Evolutionary conservation across 2,797 vertebrate genomes (phyloP), one percentile per base, ranked within the genome.

Genomic region (Bradypodion pumilum): DNA sequence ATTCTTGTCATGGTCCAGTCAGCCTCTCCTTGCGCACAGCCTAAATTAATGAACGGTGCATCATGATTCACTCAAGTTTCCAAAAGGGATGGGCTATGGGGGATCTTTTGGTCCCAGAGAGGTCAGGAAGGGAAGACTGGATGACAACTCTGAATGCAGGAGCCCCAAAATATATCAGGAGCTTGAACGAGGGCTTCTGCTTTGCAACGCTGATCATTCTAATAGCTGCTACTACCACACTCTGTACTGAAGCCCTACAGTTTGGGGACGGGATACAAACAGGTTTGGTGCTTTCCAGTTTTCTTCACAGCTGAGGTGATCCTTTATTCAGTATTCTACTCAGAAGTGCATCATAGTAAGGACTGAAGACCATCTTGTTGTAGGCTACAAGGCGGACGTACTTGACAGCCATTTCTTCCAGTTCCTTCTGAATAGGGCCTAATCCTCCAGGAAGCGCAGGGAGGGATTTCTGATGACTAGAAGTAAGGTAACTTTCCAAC

Each of bases 301-400:
- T 89, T 86, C 80, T 80, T 32, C 81, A 94, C 44, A 83, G 89
- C 44, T 92, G 89, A 49, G 89, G 23, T 37, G 42, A 82, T 84
- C 92, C 93, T 52, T 92, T 89, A 72, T 92, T 86, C 85, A 97
- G 90, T 70, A 97, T 91, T 83, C 96, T 97, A 86, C 95, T 95
- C 62, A 99, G 96, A 89, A 98, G 91, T n/a, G 93, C 96, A 74
- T 98, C 97, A 40, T 99, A 99, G 94, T 98, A 98, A 6, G 98
- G 98, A 42, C 97, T 97, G 94, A 98, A 99, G 89, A 99, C 98
- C 92, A 98, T 96, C 95, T 98, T 99, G 96, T 99, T 99, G 94
- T 97, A 99, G 95, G 97, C 98, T 92, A 99, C 97, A 13, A 99
- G 97, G 62, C 96, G 98, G 86, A 95, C 90, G 3, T 98, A 98